phyloP scores from a whole-genome alignment of 2,113 vertebrate species.

The Cinclus cinclus region DNA sequence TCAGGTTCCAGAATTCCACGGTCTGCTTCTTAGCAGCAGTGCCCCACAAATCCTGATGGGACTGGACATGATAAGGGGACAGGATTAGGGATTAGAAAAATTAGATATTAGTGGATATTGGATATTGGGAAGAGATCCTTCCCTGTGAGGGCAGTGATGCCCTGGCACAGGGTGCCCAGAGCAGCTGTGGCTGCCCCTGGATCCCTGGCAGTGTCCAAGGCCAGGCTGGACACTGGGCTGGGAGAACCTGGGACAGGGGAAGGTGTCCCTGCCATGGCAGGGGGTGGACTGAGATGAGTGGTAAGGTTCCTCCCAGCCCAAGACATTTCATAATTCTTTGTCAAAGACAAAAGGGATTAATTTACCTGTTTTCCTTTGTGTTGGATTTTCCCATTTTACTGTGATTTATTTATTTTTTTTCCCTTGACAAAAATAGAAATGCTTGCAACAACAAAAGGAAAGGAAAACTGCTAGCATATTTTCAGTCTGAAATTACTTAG shows the following conservation, averaged over 20 bases:
- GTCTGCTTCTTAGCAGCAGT: background rate
- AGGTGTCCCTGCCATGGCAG: background rate
- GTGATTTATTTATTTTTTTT: too few relatives aligned
- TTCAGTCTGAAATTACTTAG: background rate
- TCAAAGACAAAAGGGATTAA: background rate
- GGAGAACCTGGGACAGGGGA: rapidly evolving
- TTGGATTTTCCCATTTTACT: background rate
- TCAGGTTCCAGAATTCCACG: background rate
- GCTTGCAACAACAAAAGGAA: background rate
- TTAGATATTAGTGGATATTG: background rate
- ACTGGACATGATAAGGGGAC: too few relatives aligned
- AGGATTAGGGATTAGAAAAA: too few relatives aligned
- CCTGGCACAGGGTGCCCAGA: background rate
- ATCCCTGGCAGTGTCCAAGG: background rate
- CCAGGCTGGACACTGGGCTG: rapidly evolving
- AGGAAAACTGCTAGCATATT: background rate
- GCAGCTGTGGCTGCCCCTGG: background rate
- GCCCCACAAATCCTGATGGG: background rate
- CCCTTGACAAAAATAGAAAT: background rate
- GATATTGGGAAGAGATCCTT: background rate
- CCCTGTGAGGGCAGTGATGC: rapidly evolving
- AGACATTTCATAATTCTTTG: background rate
- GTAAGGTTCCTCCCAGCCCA: background rate
- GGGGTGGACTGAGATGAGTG: rapidly evolving
- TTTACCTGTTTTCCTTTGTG: background rate